phyloP scores from a whole-genome alignment of 1,140 invertebrate species.

The Drosophila littoralis region DNA sequence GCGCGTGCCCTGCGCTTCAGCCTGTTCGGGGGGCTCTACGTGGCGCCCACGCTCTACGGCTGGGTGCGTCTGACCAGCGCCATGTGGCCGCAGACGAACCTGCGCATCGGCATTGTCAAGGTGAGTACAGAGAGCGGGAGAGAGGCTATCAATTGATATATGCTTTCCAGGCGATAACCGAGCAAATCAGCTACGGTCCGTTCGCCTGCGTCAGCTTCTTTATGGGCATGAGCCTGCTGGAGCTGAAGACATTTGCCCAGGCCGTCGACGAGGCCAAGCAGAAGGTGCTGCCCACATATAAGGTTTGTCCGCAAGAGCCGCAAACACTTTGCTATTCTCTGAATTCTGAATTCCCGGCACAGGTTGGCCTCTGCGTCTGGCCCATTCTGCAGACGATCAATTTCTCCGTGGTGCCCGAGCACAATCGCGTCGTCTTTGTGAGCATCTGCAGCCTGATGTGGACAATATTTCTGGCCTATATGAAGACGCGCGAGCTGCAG shows the following conservation, averaged over 20 bases:
- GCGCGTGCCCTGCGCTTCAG: conserved; percentile 87
- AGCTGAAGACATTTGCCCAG: conserved; percentile 88
- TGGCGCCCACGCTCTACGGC: conserved; percentile 89
- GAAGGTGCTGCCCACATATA: conserved; percentile 92
- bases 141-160: neutral
- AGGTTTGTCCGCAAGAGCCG: conserved; percentile 85
- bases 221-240: conserved; percentile 91
- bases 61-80: conserved; percentile 88
- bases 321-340: neutral
- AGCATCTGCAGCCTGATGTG: conserved; percentile 93
- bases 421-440: conserved; percentile 93
- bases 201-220: conserved; percentile 92
- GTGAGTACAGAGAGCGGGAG: conserved; percentile 83
- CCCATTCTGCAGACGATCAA: conserved; percentile 93
- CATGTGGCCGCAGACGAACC: conserved; percentile 87
- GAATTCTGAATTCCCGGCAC: too few relatives aligned
- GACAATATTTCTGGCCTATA: conserved; percentile 94
- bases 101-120: conserved; percentile 89
- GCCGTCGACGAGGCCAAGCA: conserved; percentile 89
- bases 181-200: conserved; percentile 93
- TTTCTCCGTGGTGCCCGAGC: conserved; percentile 90
- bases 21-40: conserved; percentile 89
- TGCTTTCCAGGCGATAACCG: conserved; percentile 88
- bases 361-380: conserved; percentile 93
- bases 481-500: conserved; percentile 86